Percentiles rank a stretch among this genome's conserved stretches.
These are phyloP conservation scores for Brachyhypopomus gauderio DNA, from an alignment of 2,113 vertebrate species.

Conservation along the genomic window DNA sequence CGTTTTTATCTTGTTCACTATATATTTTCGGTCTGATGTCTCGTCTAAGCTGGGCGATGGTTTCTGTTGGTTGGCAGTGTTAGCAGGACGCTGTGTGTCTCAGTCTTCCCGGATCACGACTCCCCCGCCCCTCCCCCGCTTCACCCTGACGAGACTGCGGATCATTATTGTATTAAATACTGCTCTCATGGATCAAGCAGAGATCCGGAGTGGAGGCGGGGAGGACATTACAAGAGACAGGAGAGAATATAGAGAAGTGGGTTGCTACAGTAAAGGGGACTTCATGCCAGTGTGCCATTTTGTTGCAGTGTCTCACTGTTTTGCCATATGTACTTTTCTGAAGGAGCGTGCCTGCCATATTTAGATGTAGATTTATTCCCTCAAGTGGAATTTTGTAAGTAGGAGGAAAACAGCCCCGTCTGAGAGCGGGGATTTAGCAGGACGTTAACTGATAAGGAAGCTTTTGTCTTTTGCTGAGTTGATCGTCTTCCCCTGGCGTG, in stretches of 20 bases:
- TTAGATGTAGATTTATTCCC: background rate
- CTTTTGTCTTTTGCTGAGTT: background rate
- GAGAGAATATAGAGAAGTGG: background rate
- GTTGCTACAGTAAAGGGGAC: background rate
- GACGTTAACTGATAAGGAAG: background rate
- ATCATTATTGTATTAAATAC: constrained; percentile 74
- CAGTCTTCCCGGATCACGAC: constrained; percentile 22
- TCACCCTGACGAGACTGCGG: constrained; percentile 76
- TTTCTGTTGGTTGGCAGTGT: background rate
- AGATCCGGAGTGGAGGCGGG: constrained; percentile 57
- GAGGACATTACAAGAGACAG: constrained; percentile 14
- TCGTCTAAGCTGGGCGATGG: too few species aligned
- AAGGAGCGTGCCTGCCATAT: background rate
- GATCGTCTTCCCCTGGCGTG: too few species aligned
- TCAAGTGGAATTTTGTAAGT: background rate
- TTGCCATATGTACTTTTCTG: background rate
- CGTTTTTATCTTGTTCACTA: too few species aligned
- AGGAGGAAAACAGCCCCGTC: background rate
- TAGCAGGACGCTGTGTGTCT: constrained; percentile 3
- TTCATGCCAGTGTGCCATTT: constrained; percentile 24
- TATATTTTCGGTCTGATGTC: background rate
- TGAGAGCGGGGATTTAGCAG: background rate
- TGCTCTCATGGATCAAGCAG: constrained; percentile 66
- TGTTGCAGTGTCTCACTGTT: constrained; percentile 17
- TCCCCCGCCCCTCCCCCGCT: constrained; percentile 21